phyloP scores from a whole-genome alignment of 2,888 invertebrate species.

The Timema podura region DNA sequence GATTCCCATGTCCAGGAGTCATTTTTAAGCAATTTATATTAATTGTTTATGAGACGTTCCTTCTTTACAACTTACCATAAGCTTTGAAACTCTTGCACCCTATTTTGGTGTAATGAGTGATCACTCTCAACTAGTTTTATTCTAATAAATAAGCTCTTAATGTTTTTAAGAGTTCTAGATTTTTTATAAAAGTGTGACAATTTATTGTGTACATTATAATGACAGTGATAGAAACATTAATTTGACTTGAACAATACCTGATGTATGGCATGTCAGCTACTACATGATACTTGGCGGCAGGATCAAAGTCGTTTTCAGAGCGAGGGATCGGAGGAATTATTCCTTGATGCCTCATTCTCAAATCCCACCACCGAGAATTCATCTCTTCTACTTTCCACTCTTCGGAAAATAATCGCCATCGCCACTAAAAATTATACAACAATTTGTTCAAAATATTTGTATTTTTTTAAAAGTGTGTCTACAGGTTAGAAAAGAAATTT shows the following conservation, averaged over 20 bases:
- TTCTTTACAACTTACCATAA: too few relatives aligned
- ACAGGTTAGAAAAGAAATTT: not conserved
- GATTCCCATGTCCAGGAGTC: too few relatives aligned
- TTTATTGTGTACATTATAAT: not conserved
- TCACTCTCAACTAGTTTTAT: too few relatives aligned
- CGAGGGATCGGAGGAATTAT: constrained; percentile 66
- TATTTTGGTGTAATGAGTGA: too few relatives aligned
- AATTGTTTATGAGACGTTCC: too few relatives aligned
- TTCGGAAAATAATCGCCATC: constrained; percentile 74
- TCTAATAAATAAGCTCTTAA: not conserved
- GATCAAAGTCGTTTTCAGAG: constrained; percentile 73
- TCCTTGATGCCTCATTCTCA: constrained; percentile 67
- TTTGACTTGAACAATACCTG: constrained; percentile 41
- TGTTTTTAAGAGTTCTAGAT: not conserved
- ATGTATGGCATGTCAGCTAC: constrained; percentile 61
- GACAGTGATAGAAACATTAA: not conserved
- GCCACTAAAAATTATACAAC: constrained; percentile 55
- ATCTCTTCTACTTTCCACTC: constrained; percentile 57
- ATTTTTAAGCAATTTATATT: too few relatives aligned
- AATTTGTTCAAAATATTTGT: not conserved
- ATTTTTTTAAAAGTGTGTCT: not conserved
- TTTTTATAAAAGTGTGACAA: not conserved
- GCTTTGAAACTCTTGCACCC: too few relatives aligned
- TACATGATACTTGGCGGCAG: constrained; percentile 78
- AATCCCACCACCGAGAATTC: constrained; percentile 74